Evolutionary conservation across 2,797 vertebrate species (phyloP).

Genomic region (Pempheris klunzingeri): DNA sequence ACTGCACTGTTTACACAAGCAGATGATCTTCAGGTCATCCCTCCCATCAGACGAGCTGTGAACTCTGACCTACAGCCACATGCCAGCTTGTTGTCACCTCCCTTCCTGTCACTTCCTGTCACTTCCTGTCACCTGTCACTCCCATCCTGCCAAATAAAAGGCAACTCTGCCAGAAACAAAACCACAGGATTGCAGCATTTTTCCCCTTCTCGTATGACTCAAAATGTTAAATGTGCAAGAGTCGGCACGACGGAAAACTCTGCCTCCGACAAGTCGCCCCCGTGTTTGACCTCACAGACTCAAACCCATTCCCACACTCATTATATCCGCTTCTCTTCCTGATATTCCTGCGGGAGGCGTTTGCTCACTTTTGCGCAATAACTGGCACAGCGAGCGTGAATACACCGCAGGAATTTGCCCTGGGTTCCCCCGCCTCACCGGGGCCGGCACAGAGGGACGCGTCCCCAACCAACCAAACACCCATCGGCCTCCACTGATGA

Average conservation of each 20-base stretch:
- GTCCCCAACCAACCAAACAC: constrained; percentile 30
- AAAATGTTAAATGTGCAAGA: constrained; percentile 7
- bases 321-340: constrained; percentile 21
- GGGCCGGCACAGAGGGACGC: constrained; percentile 8
- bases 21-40: neutral
- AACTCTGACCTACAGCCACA: constrained; percentile 6
- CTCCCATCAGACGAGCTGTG: neutral
- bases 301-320: constrained; percentile 58
- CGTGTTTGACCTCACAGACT: constrained; percentile 29
- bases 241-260: constrained; percentile 19
- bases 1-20: neutral
- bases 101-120: neutral
- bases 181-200: neutral
- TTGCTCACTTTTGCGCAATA: constrained; percentile 62
- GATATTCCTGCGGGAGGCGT: constrained; percentile 32
- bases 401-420: constrained; percentile 69
- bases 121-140: too few relatives aligned
- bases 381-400: constrained; percentile 65
- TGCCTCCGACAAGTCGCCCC: neutral
- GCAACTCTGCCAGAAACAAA: neutral
- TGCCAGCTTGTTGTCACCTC: neutral
- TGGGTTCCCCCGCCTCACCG: constrained; percentile 31
- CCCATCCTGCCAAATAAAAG: constrained; percentile 2
- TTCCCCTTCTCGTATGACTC: constrained; percentile 8
- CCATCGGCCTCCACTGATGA: constrained; percentile 5